Base-by-base conservation (phyloP, 2,113 vertebrate genomes). In the Oxygymnocypris stewartii region DNA sequence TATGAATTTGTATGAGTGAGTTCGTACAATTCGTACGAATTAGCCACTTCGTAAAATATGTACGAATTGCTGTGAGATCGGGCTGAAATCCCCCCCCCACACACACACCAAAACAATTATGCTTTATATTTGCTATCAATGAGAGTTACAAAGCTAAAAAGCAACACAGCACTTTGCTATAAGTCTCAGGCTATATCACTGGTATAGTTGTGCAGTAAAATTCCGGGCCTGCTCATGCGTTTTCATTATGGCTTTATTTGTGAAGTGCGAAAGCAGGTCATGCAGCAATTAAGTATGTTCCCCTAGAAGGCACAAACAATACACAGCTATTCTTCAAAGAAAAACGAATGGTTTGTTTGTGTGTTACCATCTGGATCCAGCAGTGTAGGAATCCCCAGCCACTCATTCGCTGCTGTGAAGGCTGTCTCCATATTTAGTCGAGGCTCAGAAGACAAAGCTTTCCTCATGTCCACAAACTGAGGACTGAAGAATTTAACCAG, bases 351-450 rank as follows among this genome's bases (percentile, higher is more conserved):
- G 44, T 77, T 14, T 54, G 75, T 54, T 47, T 42, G n/a, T 82
- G 44, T 31, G 18, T 83, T 88, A 99, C 97, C 97, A 95, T 97
- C 96, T 4, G 96, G 96, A 80, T 97, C 96, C 18, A 98, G 94
- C 35, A 98, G 96, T 85, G 95, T 91, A 71, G 96, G 96, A 67
- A 98, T 95, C 63, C 94, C 94, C 82, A 98, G 92, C 76, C 91
- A 92, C 2, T 91, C 92, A 0, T 96, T 94, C 0, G 97, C 97
- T 12, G 95, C 90, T 83, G 57, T 92, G 89, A 98, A 97, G 25
- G 96, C 97, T 91, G 95, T 94, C 85, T 95, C 94, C 1, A 97
- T 87, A 83, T 97, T 99, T 31, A 96, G 95, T 86, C 91, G 91
- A 9, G 94, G 91, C 0, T 96, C 91, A 90, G 94, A 95, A 85